Evolutionary conservation across 2,797 vertebrate species (phyloP), one percentile per base, ranked within the genome.

Genomic region (Chrysolophus pictus): DNA sequence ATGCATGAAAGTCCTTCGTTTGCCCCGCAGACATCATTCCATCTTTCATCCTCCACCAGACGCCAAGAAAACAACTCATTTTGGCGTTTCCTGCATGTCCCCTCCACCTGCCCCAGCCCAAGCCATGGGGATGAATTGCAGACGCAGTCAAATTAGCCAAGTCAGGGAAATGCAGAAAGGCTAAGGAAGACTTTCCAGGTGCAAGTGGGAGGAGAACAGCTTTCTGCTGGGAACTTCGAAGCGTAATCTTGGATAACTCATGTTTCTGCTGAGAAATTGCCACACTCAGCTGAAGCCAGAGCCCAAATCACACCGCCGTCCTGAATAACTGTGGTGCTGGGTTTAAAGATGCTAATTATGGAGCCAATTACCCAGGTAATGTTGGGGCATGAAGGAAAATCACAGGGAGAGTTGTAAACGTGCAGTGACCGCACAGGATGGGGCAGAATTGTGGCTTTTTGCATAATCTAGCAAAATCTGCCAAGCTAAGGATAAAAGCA

Each of bases 301-400:
- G 60, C 37, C 60, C 26, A 15, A 37, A 53, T 29, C 28, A 29
- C 8, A 6, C 28, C 16, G 28, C 51, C 28, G 16, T 53, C 51
- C 51, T 53, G 28, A 53, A 17, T 63, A 88, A 92, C 65, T 51
- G n/a, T 9, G 0, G 14, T 39, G 75, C 64, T 85, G 62, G 60
- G 62, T 69, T 83, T 82, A 87, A 84, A 78, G 64, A 68, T 35
- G 74, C n/a, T 87, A 87, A 94, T 87, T 93, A 31, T 39, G n/a
- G 53, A 39, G 29, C 53, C 93, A 85, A 91, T 90, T 93, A 93
- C n/a, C 29, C 11, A 68, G 91, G 42, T 35, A 55, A 31, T 7
- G 19, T 84, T 33, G 29, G 46, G 60, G 41, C 79, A 82, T 0
- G 49, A 90, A 60, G 73, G 72, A 88, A 59, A 86, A 93, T 94